Evolutionary conservation across 2,888 invertebrate genomes (phyloP).

Genomic region (Dinocampus coccinellae): DNA sequence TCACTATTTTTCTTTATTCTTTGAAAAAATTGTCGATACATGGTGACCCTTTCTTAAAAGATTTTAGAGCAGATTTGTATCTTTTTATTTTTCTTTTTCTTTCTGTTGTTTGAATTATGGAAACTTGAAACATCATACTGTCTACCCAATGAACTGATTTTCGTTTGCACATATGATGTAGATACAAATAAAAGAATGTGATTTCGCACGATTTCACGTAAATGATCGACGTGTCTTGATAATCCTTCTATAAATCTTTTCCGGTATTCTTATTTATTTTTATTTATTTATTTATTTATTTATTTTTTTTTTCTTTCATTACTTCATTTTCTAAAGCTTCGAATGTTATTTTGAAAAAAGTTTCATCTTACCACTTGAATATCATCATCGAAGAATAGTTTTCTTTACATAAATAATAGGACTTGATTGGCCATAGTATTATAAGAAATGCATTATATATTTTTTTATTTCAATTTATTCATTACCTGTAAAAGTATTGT

Average conservation of each 20-base stretch:
- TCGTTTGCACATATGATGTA: constrained; percentile 24
- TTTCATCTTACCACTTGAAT: neutral
- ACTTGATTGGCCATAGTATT: neutral
- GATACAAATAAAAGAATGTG: constrained; percentile 43
- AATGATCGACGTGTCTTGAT: constrained; percentile 41
- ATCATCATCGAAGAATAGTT: neutral
- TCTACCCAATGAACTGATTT: constrained; percentile 2
- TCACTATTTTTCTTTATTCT: neutral
- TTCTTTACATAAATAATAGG: neutral
- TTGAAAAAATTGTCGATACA: neutral
- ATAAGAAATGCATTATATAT: neutral
- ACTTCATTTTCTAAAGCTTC: neutral
- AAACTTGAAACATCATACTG: constrained; percentile 42
- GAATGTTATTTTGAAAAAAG: neutral
- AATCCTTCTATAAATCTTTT: constrained; percentile 26
- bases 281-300: neutral
- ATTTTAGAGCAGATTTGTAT: constrained; percentile 45
- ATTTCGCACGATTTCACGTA: constrained; percentile 51
- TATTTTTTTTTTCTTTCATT: neutral
- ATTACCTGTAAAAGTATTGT: constrained; percentile 54
- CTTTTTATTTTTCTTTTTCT: constrained; percentile 35
- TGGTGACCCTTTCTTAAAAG: constrained; percentile 26
- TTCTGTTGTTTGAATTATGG: constrained; percentile 30
- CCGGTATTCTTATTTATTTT: constrained; percentile 15
- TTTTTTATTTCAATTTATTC: neutral